phyloP scores from a whole-genome alignment of 2,888 invertebrate genomes.

The Caenorhabditis becei region DNA sequence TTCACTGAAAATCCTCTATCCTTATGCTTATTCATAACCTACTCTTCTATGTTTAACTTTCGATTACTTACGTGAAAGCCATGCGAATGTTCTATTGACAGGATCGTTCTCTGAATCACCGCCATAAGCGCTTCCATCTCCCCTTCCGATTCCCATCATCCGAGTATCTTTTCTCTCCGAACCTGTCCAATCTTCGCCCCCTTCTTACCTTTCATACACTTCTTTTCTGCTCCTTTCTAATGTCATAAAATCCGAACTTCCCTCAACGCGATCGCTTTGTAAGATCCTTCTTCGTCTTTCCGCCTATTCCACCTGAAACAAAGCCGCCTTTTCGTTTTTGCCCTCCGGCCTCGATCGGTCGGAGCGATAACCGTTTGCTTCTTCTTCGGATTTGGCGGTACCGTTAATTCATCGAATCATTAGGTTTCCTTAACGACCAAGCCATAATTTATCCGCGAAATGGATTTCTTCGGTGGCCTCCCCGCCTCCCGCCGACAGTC shows the following conservation, averaged over 20 bases:
- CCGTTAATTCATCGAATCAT: conserved; percentile 50
- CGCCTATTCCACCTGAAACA: conserved; percentile 30
- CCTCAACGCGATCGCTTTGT: conserved; percentile 10
- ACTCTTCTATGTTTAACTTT: no score
- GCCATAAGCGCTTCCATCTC: not conserved
- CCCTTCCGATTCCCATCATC: conserved; percentile 35
- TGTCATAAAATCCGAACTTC: conserved; percentile 14
- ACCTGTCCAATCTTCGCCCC: conserved; percentile 11
- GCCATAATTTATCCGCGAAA: conserved; percentile 59
- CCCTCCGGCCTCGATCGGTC: conserved; percentile 34
- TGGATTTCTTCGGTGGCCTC: conserved; percentile 22
- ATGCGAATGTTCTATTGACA: no score
- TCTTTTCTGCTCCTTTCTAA: conserved; percentile 22
- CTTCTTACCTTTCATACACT: not conserved
- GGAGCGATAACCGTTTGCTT: conserved; percentile 41
- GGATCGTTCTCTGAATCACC: not conserved
- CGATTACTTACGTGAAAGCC: no score
- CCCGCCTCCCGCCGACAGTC: conserved; percentile 9
- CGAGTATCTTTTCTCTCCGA: conserved; percentile 13
- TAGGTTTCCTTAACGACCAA: conserved; percentile 41
- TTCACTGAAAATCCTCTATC: no score
- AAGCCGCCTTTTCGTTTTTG: conserved; percentile 21
- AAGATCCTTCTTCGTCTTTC: conserved; percentile 9
- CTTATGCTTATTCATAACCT: no score
- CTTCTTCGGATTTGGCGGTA: conserved; percentile 10